Percentiles rank a stretch among this genome's conserved stretches.
phyloP scores from a whole-genome alignment of 1,140 invertebrate genomes.

The Drosophila nasuta region DNA sequence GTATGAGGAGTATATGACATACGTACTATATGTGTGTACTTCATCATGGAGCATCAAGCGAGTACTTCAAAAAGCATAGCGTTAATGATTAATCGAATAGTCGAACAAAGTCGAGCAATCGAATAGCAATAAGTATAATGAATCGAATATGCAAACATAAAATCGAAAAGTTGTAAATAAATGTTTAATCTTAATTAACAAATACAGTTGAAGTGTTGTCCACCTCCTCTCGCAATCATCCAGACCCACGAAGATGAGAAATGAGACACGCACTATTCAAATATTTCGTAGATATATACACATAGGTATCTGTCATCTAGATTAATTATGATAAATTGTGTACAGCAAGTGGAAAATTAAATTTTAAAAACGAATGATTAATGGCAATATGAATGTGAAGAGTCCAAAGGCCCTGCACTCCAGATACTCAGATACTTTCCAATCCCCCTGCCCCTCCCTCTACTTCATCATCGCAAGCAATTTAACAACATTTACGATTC shows the following conservation, averaged over 20 bases:
- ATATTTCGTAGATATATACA: background rate
- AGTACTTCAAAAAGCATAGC: conserved; percentile 6
- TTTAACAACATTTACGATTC: conserved; percentile 46
- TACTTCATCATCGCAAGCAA: conserved; percentile 7
- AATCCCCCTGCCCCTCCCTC: background rate
- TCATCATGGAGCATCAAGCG: background rate
- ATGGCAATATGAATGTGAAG: conserved; percentile 59
- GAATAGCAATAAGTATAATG: conserved; percentile 40
- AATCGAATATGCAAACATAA: conserved; percentile 59
- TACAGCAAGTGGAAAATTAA: conserved; percentile 49
- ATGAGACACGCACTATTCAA: background rate
- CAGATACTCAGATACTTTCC: background rate
- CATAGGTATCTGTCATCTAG: conserved; percentile 44
- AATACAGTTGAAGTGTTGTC: conserved; percentile 29
- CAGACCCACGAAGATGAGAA: background rate
- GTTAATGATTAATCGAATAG: conserved; percentile 15
- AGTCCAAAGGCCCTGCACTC: background rate
- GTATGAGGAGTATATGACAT: background rate
- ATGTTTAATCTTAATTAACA: conserved; percentile 80
- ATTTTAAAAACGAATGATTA: conserved; percentile 65
- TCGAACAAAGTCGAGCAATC: conserved; percentile 38
- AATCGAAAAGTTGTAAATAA: conserved; percentile 71
- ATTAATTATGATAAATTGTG: conserved; percentile 78
- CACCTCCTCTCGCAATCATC: too few relatives aligned
- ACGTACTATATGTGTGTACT: background rate